Base-by-base conservation (phyloP, 1,140 invertebrate species). In the Drosophila trapezifrons region DNA sequence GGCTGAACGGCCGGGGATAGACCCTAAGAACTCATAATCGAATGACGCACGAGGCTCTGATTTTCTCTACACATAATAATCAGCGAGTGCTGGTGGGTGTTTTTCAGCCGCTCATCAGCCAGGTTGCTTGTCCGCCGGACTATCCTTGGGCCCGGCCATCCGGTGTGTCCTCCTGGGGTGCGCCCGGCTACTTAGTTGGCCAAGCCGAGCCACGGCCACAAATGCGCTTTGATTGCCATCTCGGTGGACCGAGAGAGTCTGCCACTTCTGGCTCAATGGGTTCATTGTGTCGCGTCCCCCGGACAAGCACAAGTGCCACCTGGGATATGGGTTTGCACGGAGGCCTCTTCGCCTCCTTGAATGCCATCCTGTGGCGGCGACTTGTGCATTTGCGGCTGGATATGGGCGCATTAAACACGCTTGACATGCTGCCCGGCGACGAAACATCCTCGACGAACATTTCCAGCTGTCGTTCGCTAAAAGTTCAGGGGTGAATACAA, bases 401-500 rank as follows among this genome's bases (percentile, higher is more conserved):
- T 46, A 22, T 45, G 76, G 51, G 49, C 40, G 56, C 76, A 79
- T 87, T 87, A 79, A 65, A 82, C 59, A 87, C 79, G 83, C 76
- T 79, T 78, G 81, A 75, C 69, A 80, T 73, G 70, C 49, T 71
- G 60, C 80, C 76, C 46, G 58, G 62, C 74, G 40, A 35, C 64
- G 51, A 29, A 52, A 54, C 32, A 52, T 66, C 45, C 59, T 62
- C 52, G 46, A 63, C 40, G 22, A 15, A 45, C 52, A 57, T 75
- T 78, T 78, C 51, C 67, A 25, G 65, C 70, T 76, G 46, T 49
- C 82, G 75, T 84, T 64, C 82, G 83, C 76, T 58, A 70, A 86
- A 87, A 86, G 83, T 87, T 85, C 83, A 85, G 62, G 80, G 82
- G 72, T 85, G 78, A 85, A 85, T 76, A 76, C 40, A 85, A 62